Evolutionary conservation across 92 coral and sea anemone species (phyloP).

Genomic region (Epizoanthus scotinus): DNA sequence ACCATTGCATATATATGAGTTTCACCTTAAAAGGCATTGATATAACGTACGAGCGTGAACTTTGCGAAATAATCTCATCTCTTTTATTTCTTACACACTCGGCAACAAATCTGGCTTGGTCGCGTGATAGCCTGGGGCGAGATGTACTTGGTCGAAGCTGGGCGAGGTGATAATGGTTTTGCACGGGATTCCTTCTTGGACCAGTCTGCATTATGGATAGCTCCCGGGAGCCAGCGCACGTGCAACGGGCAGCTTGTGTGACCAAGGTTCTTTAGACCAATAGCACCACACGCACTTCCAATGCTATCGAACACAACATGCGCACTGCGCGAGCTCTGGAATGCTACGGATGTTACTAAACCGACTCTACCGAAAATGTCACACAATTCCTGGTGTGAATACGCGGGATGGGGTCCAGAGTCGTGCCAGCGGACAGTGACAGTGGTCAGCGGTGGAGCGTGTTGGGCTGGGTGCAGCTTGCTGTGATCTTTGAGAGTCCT

Average conservation of each 20-base stretch:
- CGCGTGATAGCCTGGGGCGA: conserved; percentile 68
- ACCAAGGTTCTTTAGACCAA: conserved; percentile 66
- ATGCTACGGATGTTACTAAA: conserved; percentile 52
- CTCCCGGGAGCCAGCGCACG: conserved; percentile 76
- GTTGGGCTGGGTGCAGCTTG: conserved; percentile 53
- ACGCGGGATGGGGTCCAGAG: conserved; percentile 34
- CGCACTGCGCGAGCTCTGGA: conserved; percentile 71
- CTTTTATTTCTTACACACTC: conserved; percentile 7
- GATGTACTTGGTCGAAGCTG: conserved; percentile 16
- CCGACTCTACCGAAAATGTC: conserved; percentile 75
- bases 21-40: too few relatives aligned
- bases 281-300: conserved; percentile 76
- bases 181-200: conserved; percentile 63
- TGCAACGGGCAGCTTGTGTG: conserved; percentile 65
- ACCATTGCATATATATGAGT: too few relatives aligned
- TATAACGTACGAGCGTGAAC: too few relatives aligned
- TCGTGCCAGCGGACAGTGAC: conserved; percentile 80
- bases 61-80: not conserved
- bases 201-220: conserved; percentile 62
- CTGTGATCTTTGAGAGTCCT: conserved; percentile 59
- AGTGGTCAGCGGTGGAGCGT: conserved; percentile 75
- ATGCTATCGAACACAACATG: conserved; percentile 65
- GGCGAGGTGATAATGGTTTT: conserved; percentile 36
- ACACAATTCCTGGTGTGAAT: conserved; percentile 48
- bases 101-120: conserved; percentile 67